These are phyloP conservation scores for Pseudotriccus pelzelni DNA, from an alignment of 2,797 vertebrate species.

Conservation along the genomic window DNA sequence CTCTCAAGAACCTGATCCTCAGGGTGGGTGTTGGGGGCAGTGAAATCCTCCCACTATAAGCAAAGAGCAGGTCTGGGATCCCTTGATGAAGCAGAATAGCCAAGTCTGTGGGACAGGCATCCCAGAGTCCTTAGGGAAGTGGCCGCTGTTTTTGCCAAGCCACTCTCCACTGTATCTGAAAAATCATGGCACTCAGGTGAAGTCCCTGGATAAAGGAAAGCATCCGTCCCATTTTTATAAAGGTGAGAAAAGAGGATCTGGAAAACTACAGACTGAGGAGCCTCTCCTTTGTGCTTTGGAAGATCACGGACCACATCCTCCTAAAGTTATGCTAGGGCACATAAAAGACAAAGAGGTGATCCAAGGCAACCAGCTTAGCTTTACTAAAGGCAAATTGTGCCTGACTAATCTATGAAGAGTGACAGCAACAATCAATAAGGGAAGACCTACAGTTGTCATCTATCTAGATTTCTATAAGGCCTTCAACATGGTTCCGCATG, in stretches of 20 bases:
- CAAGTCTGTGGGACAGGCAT: not conserved
- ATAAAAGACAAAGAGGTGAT: not conserved
- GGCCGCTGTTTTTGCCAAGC: not conserved
- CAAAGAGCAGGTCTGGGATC: not conserved
- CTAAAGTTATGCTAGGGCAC: not conserved
- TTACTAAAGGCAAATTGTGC: no score
- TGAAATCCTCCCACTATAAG: not conserved
- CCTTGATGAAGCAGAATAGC: not conserved
- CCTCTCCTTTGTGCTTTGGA: not conserved
- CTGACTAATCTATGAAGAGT: no score
- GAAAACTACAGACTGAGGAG: not conserved
- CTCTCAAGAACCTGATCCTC: not conserved
- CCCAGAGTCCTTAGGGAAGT: not conserved
- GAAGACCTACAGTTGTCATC: no score
- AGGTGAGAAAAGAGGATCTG: not conserved
- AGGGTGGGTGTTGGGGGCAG: not conserved
- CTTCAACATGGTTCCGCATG: no score
- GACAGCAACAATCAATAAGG: no score
- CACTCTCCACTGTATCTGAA: not conserved
- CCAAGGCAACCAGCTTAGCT: no score
- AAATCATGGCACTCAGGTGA: not conserved
- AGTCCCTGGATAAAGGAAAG: not conserved
- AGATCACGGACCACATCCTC: not conserved
- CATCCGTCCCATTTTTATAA: fast-evolving
- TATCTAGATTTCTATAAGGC: no score